These are phyloP conservation scores for Dendrocincla tyrannina DNA, from an alignment of 2,797 vertebrate species.

Conservation along the genomic window DNA sequence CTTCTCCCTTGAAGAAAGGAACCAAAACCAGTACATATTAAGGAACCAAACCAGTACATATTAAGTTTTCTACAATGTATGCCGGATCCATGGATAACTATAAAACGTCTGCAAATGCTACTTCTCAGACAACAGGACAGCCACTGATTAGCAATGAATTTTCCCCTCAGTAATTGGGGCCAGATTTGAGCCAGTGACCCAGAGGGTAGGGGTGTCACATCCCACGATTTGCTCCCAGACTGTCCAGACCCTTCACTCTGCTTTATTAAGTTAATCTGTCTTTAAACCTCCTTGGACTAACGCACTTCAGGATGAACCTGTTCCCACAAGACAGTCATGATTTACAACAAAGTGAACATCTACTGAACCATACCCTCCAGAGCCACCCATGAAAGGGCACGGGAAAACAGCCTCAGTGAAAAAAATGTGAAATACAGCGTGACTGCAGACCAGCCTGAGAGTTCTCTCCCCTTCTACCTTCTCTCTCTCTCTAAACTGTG, in stretches of 20 bases:
- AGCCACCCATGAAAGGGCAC: constrained; percentile 21
- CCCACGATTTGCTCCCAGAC: not conserved
- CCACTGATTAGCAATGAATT: not conserved
- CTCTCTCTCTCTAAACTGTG: not conserved
- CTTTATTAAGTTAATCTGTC: constrained; percentile 58
- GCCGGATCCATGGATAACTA: not conserved
- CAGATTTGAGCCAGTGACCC: constrained; percentile 9
- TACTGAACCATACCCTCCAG: constrained; percentile 30
- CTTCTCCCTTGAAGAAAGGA: rapidly evolving
- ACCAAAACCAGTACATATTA: not conserved
- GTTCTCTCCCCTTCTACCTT: not conserved
- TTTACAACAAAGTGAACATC: constrained; percentile 25
- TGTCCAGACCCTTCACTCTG: not conserved
- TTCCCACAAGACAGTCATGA: constrained; percentile 21
- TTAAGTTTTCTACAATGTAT: not conserved
- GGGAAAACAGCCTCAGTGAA: not conserved
- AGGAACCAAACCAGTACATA: not conserved
- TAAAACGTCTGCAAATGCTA: not conserved
- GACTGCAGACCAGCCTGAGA: not conserved
- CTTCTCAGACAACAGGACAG: not conserved
- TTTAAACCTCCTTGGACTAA: constrained; percentile 11
- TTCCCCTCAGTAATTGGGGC: not conserved
- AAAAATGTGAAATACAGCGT: not conserved
- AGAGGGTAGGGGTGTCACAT: not conserved
- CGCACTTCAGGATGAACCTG: not conserved